Base-by-base conservation (phyloP, 2,113 vertebrate species). In the Labeo catla region DNA sequence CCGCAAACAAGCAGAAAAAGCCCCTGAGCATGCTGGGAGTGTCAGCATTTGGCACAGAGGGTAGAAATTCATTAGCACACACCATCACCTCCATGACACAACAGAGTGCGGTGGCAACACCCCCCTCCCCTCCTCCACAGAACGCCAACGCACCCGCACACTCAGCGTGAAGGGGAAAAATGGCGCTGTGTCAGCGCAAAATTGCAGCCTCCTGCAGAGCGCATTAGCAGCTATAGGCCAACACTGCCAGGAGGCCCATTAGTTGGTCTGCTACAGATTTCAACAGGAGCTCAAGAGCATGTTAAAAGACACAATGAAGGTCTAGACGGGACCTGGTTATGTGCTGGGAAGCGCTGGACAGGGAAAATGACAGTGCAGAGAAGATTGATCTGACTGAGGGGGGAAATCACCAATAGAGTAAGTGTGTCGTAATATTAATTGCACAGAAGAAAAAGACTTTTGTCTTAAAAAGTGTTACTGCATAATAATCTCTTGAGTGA, bases 141-240 rank as follows among this genome's bases (percentile, higher is more conserved):
- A 54, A 87, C 7, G 76, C 65, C 86, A 74, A 63, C 21, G 47
- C 83, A 73, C 82, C 6, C 81, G 16, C 70, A 83, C 59, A 34
- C 34, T 68, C 65, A 47, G 87, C 91, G 79, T 90, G 89, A 78
- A 50, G 21, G 74, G 21, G 76, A 6, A 23, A 65, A 72, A 45
- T 68, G 15, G 11, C 4, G 15, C 91, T 92, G 88, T 76, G 76
- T 94, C 91, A 91, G 89, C 90, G 91, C 77, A 88, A 90, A 83
- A n/a, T 16, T 73, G 68, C 50, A 54, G 50, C 50, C 36, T 28
- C 49, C 50, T 59, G 68, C 21, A 10, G 88, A 91, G 89, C 82
- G 39, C 91, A 90, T 88, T 88, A 86, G 61, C 83, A 91, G 86
- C 76, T 36, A 87, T 84, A 90, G 76, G 85, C 76, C 89, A 73